Evolutionary conservation across 2,113 vertebrate genomes (phyloP), one percentile per base, ranked within the genome.

Genomic region (Pomatostomus ruficeps): DNA sequence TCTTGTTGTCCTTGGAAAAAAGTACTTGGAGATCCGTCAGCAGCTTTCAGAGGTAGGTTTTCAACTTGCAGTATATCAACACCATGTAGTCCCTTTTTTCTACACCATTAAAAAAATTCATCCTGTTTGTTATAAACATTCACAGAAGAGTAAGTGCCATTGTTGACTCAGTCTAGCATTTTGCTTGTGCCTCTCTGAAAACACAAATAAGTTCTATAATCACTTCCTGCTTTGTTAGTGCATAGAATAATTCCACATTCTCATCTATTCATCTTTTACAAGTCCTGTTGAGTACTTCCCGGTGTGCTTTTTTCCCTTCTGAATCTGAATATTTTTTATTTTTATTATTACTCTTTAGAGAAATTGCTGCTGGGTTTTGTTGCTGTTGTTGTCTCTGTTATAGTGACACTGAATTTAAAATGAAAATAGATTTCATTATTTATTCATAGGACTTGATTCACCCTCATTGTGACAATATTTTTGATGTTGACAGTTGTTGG

Each of bases 391-490:
- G 45, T 70, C 76, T 65, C 42, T 89, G n/a, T 84, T 90, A 90
- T 35, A 81, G 66, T 70, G 72, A 80, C 23, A 61, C 28, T 80
- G 84, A 93, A 89, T 93, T 85, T 91, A 75, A 94, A 95, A 92
- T 79, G 46, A 94, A 96, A 96, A 94, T 85, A 63, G 43, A 83
- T 96, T 83, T 74, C n/a, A 95, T 94, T 93, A 75, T 90, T 95
- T 95, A 96, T 96, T 97, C 91, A 94, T 96, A 58, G 58, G 49
- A 90, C 89, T 85, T 92, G 71, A 95, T 96, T 96, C 51, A 96
- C 35, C 43, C 88, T 93, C 72, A 91, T 91, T 95, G 67, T 95
- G 93, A 95, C 89, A 83, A 79, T 95, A 91, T 68, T 89, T 89
- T 90, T 33, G 19, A 23, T 78, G 87, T 55, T 96, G 95, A 93